phyloP scores from a whole-genome alignment of 1,140 invertebrate genomes.

The Capitella teleta region DNA sequence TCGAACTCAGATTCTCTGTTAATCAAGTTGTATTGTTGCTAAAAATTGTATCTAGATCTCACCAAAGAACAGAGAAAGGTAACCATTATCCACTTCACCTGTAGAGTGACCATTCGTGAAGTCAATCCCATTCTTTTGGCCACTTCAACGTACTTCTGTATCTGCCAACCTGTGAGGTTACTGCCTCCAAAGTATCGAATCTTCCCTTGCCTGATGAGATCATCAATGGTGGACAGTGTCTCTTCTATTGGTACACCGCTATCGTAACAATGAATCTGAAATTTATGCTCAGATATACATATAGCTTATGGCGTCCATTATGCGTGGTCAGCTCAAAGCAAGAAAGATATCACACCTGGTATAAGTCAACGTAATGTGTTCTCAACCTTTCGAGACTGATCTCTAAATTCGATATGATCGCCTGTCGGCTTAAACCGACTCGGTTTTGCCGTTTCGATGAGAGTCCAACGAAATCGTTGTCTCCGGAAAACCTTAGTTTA shows the following conservation, averaged over 20 bases:
- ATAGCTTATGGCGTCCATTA: neutral
- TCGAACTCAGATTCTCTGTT: too few relatives aligned
- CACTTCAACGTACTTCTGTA: constrained; percentile 25
- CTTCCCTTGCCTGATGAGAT: constrained; percentile 23
- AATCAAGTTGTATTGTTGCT: too few relatives aligned
- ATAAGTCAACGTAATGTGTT: neutral
- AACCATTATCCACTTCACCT: constrained; percentile 17
- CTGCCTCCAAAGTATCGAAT: constrained; percentile 23
- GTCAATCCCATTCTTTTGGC: constrained; percentile 14
- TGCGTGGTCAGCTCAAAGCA: neutral
- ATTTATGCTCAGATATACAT: constrained; percentile 2
- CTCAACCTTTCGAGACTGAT: neutral
- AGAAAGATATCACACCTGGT: neutral
- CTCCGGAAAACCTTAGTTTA: too few relatives aligned
- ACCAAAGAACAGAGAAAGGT: too few relatives aligned
- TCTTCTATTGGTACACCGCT: constrained; percentile 20
- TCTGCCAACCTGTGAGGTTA: constrained; percentile 25
- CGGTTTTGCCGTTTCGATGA: too few relatives aligned
- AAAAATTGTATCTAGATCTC: too few relatives aligned
- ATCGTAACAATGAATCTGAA: constrained; percentile 26
- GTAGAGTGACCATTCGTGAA: constrained; percentile 14
- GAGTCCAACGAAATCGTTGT: too few relatives aligned
- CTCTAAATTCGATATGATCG: neutral
- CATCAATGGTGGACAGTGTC: constrained; percentile 20
- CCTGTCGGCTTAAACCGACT: neutral